phyloP scores from a whole-genome alignment of 2,888 invertebrate species.

The Aproaerema taeniolella region DNA sequence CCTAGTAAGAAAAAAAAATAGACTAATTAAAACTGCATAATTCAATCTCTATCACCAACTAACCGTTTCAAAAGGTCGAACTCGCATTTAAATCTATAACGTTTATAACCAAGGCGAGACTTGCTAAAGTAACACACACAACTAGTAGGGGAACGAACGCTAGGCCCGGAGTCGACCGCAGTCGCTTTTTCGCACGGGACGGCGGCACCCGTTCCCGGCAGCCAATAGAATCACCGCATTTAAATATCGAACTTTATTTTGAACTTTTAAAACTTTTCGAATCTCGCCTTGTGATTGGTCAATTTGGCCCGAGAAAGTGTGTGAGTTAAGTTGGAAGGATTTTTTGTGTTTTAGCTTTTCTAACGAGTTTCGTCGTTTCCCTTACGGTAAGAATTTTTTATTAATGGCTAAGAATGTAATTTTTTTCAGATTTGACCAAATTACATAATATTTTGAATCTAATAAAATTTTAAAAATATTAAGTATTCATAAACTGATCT shows the following conservation, averaged over 20 bases:
- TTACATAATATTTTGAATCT: too few species aligned
- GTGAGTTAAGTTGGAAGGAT: conserved; percentile 50
- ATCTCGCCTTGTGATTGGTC: not conserved
- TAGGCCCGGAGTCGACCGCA: conserved; percentile 34
- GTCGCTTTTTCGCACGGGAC: conserved; percentile 57
- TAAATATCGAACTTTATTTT: conserved; percentile 16
- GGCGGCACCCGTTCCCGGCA: conserved; percentile 39
- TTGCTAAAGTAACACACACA: not conserved
- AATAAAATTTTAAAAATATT: too few species aligned
- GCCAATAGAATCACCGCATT: conserved; percentile 20
- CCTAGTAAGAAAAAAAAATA: too few species aligned
- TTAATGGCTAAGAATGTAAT: not conserved
- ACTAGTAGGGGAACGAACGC: conserved; percentile 55
- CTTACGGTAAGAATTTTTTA: conserved; percentile 46
- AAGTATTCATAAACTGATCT: too few species aligned
- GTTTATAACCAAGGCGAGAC: too few species aligned
- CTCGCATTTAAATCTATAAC: not conserved
- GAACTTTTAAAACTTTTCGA: conserved; percentile 27
- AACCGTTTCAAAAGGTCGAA: not conserved
- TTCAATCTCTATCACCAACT: too few species aligned
- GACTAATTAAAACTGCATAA: too few species aligned
- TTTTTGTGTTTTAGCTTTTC: conserved; percentile 29
- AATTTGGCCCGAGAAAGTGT: conserved; percentile 42
- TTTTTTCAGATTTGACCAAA: too few species aligned
- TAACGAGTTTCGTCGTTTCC: conserved; percentile 34